phyloP scores from a whole-genome alignment of 2,888 invertebrate species.

The Trachelus stipa region DNA sequence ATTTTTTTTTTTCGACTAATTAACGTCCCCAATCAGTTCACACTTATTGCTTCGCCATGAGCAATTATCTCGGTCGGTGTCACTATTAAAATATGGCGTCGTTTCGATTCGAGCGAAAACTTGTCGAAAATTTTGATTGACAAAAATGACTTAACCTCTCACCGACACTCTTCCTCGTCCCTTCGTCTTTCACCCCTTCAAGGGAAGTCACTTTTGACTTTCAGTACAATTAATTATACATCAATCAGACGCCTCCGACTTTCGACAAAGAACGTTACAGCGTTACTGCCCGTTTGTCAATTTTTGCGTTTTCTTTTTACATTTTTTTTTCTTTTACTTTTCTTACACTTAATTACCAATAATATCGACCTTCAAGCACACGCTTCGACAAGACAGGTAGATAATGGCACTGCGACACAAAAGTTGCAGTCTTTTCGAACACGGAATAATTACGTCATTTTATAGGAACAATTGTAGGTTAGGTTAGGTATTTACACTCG shows the following conservation, averaged over 20 bases:
- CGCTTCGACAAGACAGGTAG: not conserved
- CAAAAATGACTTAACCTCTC: not conserved
- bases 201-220: not conserved
- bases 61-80: slow-evolving; percentile 1
- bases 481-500: not conserved
- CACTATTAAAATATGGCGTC: not conserved
- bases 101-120: not conserved
- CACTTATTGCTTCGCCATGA: slow-evolving; percentile 6
- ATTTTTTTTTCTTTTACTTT: not conserved
- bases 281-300: not conserved
- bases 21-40: not conserved
- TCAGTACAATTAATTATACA: not conserved
- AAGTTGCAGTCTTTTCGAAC: not conserved
- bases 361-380: not conserved
- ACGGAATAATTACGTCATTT: not conserved
- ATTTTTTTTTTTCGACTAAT: not conserved
- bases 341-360: not conserved
- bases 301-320: not conserved
- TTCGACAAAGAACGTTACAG: not conserved
- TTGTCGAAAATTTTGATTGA: not conserved
- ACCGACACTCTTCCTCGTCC: not conserved
- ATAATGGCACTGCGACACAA: not conserved
- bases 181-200: not conserved
- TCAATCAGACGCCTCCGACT: not conserved
- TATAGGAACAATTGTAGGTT: not conserved